Base-by-base conservation (phyloP, 2,113 vertebrate genomes). In the Caranx melampygus region DNA sequence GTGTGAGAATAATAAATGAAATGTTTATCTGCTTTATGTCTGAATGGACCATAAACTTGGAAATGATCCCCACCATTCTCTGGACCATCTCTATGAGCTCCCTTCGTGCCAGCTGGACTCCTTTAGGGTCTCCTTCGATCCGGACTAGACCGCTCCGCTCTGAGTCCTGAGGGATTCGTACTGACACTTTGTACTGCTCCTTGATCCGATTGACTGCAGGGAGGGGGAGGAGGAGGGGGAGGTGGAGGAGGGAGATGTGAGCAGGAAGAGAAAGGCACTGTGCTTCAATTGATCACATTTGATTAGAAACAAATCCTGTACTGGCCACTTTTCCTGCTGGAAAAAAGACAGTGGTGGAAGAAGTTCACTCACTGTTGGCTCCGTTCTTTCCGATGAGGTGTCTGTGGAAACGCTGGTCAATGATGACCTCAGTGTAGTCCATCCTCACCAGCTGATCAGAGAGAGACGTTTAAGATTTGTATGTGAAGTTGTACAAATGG, bases 71-170 rank as follows among this genome's bases (percentile, higher is more conserved):
- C 92, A 96, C 95, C 95, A 96, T 96, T 21, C 95, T 94, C 84
- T 95, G 94, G 44, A 94, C 95, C 95, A 96, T 95, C 82, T 96
- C 95, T 5, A 95, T 82, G 59, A 96, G 94, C 71, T 96, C 95
- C 73, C 90, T 92, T 68, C 95, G 92, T 2, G 95, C 95, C 89
- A 94, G 85, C 87, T 95, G 95, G 2, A 96, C 95, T 33, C 95
- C 95, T 81, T 95, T 94, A 0, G 95, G 95, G 78, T 96, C 95
- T 3, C 95, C 95, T 71, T 96, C 95, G 3, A 96, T 96, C 45
- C 95, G 93, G 66, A 96, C 94, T 85, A 96, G 85, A 14, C 94
- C 92, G 12, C 94, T 96, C 15, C 92, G 90, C 58, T 95, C 95
- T 0, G 92, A 92, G 87, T 96, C 94, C 72, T 96, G 95, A 2